Percentiles rank a stretch among this genome's conserved stretches.
phyloP scores from a whole-genome alignment of 2,888 invertebrate species.

The Oasisia sp. region DNA sequence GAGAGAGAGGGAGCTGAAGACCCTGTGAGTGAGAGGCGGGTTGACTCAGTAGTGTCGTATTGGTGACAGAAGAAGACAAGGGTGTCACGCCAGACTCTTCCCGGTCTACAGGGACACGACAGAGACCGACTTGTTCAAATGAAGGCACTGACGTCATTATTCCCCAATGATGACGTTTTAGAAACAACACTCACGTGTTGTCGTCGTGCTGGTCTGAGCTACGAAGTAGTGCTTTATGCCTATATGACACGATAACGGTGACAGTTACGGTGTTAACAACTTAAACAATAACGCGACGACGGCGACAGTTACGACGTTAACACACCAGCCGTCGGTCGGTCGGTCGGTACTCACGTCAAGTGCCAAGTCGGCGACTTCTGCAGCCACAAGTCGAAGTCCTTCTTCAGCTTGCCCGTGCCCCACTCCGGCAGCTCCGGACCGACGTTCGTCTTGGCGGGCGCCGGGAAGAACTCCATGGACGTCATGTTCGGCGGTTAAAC shows the following conservation, averaged over 20 bases:
- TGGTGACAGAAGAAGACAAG: no score
- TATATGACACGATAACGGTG: not conserved
- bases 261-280: no score
- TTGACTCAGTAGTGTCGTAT: no score
- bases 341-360: slow-evolving; percentile 43
- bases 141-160: no score
- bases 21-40: no score
- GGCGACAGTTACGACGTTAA: not conserved
- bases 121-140: no score
- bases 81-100: no score
- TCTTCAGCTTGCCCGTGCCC: slow-evolving; percentile 50
- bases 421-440: slow-evolving; percentile 47
- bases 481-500: slow-evolving; percentile 42
- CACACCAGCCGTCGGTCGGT: not conserved
- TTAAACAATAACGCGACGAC: not conserved
- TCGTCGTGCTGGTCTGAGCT: not conserved
- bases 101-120: no score
- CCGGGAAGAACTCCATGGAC: slow-evolving; percentile 48
- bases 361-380: slow-evolving; percentile 52
- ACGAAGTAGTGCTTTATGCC: no score
- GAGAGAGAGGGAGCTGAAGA: no score
- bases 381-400: slow-evolving; percentile 48
- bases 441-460: slow-evolving; percentile 38
- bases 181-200: no score
- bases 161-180: no score